Evolutionary conservation across 2,797 vertebrate species (phyloP), one percentile per base, ranked within the genome.

Genomic region (Trachops cirrhosus): DNA sequence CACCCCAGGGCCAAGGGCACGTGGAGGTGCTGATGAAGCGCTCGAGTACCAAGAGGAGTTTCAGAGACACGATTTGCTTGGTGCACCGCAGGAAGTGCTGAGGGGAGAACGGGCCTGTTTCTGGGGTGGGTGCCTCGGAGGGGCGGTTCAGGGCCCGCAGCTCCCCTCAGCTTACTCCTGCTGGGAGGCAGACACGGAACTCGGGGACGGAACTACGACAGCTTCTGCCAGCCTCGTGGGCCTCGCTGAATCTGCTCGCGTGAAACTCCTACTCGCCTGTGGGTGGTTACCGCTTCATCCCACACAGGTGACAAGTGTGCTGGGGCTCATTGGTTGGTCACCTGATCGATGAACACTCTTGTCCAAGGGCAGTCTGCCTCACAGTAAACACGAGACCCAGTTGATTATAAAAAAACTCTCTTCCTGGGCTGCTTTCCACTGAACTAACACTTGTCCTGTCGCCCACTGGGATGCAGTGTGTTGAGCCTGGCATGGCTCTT

Each of bases 401-500:
- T 54, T 93, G 93, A 86, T 67, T 34, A 94, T 39, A 41, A 86
- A 15, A 68, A 85, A 54, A 64, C 89, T 73, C 78, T 97, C 57
- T 39, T 93, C 73, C 26, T 57, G 74, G 50, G 77, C 46, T 77
- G 71, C 57, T 39, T 91, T 64, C 95, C 93, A 77, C 26, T 94
- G 91, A 48, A 70, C 77, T 74, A 94, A 86, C 86, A 68, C 92
- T 80, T 70, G 29, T 84, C 96, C 79, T 92, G 95, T 0, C 91
- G 64, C 70, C 91, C 88, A 41, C 70, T 78, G 95, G 83, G 86
- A 70, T 24, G 90, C 11, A 4, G 92, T 34, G 18, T 87, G 85
- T 75, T 93, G 89, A 78, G 83, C 77, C 84, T 10, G 44, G 44
- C 44, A 8, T 9, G 2, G 9, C 44, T 44, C 44, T 95, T 67